Percentiles rank a stretch among this genome's conserved stretches.
These are phyloP conservation scores for Alcedo atthis DNA, from an alignment of 2,797 vertebrate species.

Conservation along the genomic window DNA sequence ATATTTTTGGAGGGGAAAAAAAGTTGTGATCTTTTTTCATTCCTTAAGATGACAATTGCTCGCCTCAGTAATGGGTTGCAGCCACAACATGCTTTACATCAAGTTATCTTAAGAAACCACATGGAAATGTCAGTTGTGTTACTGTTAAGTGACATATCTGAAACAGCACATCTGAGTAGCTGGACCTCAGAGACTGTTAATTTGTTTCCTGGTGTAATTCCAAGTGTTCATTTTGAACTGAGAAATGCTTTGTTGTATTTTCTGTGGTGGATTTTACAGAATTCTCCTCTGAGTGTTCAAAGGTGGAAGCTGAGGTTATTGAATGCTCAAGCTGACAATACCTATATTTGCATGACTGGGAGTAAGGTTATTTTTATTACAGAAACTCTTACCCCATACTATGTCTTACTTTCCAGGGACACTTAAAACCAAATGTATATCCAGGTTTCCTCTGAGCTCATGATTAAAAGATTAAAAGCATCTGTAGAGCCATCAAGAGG, in stretches of 20 bases:
- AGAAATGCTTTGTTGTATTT: conserved; percentile 6
- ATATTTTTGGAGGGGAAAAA: rapidly evolving
- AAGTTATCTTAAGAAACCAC: conserved; percentile 21
- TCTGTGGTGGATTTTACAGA: not conserved
- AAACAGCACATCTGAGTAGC: not conserved
- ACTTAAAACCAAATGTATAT: not conserved
- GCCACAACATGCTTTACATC: not conserved
- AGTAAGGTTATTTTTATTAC: not conserved
- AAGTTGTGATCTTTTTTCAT: not conserved
- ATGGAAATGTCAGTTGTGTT: conserved; percentile 9
- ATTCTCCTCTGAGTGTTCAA: not conserved
- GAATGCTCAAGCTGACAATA: not conserved
- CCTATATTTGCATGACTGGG: not conserved
- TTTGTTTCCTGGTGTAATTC: conserved; percentile 43
- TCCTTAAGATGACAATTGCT: not conserved
- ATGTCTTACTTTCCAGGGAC: not conserved
- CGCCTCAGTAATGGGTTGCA: not conserved
- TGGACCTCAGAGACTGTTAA: conserved; percentile 36
- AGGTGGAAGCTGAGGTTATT: not conserved
- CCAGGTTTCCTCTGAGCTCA: not conserved
- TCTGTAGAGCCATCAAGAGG: not conserved
- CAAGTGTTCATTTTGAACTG: conserved; percentile 9
- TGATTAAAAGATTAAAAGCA: not conserved
- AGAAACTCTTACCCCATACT: not conserved
- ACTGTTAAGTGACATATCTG: conserved; percentile 13